Evolutionary conservation across 37 sponge, comb jelly and placozoan genomes (phyloP).

Genomic region (Sycon ciliatum): DNA sequence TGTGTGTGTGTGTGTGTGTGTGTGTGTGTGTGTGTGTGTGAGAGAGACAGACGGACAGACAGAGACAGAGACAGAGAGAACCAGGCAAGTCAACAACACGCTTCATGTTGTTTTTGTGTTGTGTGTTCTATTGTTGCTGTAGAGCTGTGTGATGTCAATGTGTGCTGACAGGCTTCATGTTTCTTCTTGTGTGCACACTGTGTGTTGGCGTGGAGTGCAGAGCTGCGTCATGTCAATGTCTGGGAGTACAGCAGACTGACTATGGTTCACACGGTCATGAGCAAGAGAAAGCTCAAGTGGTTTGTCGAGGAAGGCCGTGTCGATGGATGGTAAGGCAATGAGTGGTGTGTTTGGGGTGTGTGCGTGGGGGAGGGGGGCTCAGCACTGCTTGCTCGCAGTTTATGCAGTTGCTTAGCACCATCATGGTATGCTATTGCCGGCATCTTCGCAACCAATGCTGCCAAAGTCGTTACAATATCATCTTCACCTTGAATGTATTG

Average conservation of each 20-base stretch:
- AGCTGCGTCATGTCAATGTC: constrained; percentile 48
- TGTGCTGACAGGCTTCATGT: not conserved
- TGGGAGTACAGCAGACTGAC: constrained; percentile 92
- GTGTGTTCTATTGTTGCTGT: not conserved
- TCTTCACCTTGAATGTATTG: no score
- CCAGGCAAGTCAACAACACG: no score
- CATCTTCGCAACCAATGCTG: no score
- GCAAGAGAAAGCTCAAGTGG: constrained; percentile 94
- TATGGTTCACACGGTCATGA: constrained; percentile 90
- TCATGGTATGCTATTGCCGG: no score
- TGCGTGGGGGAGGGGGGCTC: not conserved
- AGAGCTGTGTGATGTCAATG: not conserved
- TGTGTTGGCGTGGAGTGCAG: not conserved
- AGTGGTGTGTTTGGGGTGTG: not conserved
- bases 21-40: no score
- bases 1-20: no score
- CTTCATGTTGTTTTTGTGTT: no score
- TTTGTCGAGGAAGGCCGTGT: constrained; percentile 92
- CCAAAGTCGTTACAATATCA: no score
- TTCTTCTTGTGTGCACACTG: not conserved
- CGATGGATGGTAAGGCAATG: constrained; percentile 70
- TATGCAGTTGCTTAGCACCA: no score
- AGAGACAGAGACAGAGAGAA: no score
- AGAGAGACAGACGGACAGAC: no score
- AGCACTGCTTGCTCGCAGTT: no score